Percentiles rank a stretch among this genome's conserved stretches.
Evolutionary conservation across 1,140 invertebrate species (phyloP).

Genomic region (Bombus waltoni): DNA sequence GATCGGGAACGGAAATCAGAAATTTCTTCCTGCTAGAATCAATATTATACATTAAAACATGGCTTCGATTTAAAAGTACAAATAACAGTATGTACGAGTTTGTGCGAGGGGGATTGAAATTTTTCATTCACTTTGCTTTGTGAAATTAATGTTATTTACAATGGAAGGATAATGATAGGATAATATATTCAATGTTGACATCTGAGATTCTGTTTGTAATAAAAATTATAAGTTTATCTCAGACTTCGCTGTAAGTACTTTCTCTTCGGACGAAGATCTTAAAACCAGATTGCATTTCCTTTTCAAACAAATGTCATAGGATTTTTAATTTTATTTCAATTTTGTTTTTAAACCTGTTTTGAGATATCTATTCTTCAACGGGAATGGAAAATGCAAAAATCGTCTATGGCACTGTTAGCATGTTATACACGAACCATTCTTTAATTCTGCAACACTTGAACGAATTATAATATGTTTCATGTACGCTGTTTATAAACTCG

Average conservation of each 20-base stretch:
- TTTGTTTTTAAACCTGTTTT: neutral
- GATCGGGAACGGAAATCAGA: too few species aligned
- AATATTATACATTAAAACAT: too few species aligned
- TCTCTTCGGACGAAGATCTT: neutral
- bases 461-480: neutral
- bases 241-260: neutral
- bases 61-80: too few species aligned
- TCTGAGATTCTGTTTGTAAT: neutral
- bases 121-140: neutral
- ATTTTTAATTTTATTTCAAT: neutral
- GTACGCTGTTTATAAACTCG: neutral
- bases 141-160: neutral
- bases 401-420: neutral
- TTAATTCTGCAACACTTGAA: neutral
- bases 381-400: neutral
- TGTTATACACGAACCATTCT: neutral
- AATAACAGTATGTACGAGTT: too few species aligned
- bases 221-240: neutral
- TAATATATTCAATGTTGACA: neutral
- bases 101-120: neutral
- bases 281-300: neutral
- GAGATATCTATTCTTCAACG: too few species aligned
- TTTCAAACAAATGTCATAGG: neutral
- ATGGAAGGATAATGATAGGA: neutral
- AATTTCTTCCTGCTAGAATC: too few species aligned